These are phyloP conservation scores for Martes martes DNA, from an alignment of 2,113 vertebrate genomes.

Conservation along the genomic window DNA sequence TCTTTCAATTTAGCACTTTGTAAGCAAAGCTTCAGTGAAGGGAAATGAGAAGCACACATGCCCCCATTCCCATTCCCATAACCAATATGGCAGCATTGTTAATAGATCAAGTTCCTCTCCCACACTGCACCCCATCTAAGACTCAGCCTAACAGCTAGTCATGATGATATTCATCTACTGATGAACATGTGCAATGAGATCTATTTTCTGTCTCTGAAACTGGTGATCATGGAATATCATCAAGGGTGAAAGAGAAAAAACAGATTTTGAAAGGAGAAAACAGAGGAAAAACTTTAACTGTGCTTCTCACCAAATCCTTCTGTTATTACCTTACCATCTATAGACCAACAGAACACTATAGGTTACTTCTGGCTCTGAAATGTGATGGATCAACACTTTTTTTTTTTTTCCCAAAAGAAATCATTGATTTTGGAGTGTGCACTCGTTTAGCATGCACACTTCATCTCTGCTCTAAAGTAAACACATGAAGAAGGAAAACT, in stretches of 20 bases:
- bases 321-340: background rate
- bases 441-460: background rate
- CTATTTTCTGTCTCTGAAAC: background rate
- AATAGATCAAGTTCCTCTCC: background rate
- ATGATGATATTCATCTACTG: background rate
- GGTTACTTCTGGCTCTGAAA: constrained; percentile 32
- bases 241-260: background rate
- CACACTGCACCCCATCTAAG: background rate
- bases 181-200: background rate
- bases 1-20: background rate
- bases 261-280: background rate
- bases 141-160: background rate
- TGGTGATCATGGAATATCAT: background rate
- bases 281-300: background rate
- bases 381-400: background rate
- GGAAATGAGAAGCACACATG: background rate
- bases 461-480: constrained; percentile 40
- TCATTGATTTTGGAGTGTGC: constrained; percentile 20
- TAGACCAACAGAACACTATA: background rate
- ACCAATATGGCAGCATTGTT: background rate
- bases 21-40: background rate
- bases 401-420: constrained; percentile 16
- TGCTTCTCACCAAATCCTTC: background rate
- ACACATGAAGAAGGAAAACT: background rate
- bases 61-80: background rate